Conservation (phyloP, 2,113 vertebrate genomes). For the Uria lomvia region DNA sequence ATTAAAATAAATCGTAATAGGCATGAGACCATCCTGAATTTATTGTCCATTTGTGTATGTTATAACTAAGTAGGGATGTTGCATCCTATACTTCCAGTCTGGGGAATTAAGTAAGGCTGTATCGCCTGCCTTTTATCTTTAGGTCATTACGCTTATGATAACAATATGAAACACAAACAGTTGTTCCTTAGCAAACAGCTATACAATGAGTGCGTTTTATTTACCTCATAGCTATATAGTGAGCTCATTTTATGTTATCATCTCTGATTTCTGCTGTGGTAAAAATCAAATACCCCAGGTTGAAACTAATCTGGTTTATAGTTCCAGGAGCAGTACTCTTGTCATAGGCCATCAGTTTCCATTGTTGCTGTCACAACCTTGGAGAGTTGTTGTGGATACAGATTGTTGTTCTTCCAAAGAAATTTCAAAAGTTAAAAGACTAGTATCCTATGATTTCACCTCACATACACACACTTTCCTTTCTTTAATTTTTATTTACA, state of each 20-base stretch:
- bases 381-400: neutral
- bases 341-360: neutral
- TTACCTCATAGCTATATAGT: neutral
- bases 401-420: neutral
- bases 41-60: neutral
- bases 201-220: neutral
- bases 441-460: neutral
- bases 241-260: neutral
- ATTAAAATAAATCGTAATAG: neutral
- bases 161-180: neutral
- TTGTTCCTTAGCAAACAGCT: neutral
- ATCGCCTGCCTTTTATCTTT: neutral
- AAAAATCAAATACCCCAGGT: neutral
- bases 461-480: neutral
- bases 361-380: neutral
- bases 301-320: neutral
- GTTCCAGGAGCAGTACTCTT: neutral
- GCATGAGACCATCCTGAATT: neutral
- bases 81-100: neutral
- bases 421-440: neutral
- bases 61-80: neutral
- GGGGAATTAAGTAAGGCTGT: neutral
- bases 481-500: neutral
- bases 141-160: rapidly evolving
- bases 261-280: neutral